These are phyloP conservation scores for Manis pentadactyla DNA, from an alignment of 2,797 vertebrate genomes.

Conservation along the genomic window DNA sequence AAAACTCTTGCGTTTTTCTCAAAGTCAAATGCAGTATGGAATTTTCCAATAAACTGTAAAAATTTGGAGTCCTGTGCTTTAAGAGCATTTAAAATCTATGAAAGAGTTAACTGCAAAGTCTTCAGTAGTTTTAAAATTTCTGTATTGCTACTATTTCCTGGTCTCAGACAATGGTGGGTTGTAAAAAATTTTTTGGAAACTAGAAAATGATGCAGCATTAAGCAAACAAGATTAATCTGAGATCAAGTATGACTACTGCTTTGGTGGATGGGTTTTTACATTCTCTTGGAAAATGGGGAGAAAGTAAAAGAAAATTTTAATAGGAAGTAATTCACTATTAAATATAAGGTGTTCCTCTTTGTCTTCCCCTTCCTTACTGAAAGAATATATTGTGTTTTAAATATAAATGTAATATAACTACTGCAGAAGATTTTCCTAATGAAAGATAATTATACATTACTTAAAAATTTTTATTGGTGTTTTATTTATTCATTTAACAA, in stretches of 20 bases:
- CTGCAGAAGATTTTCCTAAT: background rate
- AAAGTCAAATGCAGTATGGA: background rate
- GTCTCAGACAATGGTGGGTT: background rate
- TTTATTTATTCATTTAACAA: background rate
- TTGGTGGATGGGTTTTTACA: conserved; percentile 17
- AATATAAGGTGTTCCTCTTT: background rate
- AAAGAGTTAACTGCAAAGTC: background rate
- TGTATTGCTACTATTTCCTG: background rate
- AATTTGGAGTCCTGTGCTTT: background rate
- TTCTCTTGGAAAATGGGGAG: conserved; percentile 30
- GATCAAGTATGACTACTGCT: background rate
- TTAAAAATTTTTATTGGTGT: background rate
- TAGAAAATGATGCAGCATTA: conserved; percentile 1
- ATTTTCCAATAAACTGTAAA: conserved; percentile 17
- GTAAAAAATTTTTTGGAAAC: background rate
- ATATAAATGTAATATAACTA: background rate
- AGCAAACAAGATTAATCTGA: conserved; percentile 13
- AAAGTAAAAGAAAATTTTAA: background rate
- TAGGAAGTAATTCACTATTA: background rate
- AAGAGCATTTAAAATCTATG: background rate
- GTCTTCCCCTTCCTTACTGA: background rate
- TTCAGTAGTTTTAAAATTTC: conserved; percentile 27
- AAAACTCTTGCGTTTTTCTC: conserved; percentile 21
- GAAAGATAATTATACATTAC: background rate
- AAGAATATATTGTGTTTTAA: background rate